These are phyloP conservation scores for Asobara japonica DNA, from an alignment of 1,140 invertebrate species.

Conservation along the genomic window DNA sequence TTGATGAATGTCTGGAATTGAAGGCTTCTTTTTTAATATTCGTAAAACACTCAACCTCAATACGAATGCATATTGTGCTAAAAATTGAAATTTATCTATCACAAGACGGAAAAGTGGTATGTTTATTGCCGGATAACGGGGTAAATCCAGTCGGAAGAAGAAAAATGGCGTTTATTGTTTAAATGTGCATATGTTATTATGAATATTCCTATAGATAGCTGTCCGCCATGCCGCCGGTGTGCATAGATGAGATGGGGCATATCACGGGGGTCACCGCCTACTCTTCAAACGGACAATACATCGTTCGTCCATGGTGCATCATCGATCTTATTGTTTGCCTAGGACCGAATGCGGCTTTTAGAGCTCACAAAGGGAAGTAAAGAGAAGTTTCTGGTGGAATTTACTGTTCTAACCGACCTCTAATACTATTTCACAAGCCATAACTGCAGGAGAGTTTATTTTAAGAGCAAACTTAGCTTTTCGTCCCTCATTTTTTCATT, in stretches of 20 bases:
- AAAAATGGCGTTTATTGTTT: no score
- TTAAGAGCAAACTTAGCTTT: not conserved
- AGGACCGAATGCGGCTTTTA: constrained; percentile 32
- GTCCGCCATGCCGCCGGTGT: not conserved
- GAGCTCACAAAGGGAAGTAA: constrained; percentile 16
- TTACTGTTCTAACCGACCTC: not conserved
- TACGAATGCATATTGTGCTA: no score
- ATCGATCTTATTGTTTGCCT: constrained; percentile 53
- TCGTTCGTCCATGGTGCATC: constrained; percentile 47
- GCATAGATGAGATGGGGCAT: not conserved
- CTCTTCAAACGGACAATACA: constrained; percentile 47
- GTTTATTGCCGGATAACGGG: no score
- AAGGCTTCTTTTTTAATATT: no score
- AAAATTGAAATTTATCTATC: no score
- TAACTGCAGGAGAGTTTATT: not conserved
- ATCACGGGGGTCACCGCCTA: not conserved
- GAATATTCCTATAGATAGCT: not conserved
- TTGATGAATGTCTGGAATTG: no score
- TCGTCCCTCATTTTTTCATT: not conserved
- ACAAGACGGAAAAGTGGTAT: no score
- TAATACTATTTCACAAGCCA: not conserved
- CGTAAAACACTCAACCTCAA: no score
- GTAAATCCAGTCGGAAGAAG: no score
- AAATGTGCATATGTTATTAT: not conserved
- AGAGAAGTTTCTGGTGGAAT: not conserved